Evolutionary conservation across 2,888 invertebrate species (phyloP), one percentile per base, ranked within the genome.

Genomic region (Byasa hedistus): DNA sequence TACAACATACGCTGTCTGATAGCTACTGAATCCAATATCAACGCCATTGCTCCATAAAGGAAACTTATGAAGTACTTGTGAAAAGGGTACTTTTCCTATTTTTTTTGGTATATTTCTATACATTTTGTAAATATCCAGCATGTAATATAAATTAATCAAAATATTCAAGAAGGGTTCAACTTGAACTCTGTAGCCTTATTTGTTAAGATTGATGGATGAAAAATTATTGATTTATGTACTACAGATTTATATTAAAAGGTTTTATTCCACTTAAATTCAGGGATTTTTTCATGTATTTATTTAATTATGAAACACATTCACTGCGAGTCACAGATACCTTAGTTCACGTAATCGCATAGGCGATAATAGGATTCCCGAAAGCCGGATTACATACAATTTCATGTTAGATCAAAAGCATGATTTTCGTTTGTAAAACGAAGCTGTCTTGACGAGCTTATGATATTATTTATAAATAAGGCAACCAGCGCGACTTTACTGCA

Each of bases 301-400:
- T 44, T 17, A 1, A 19, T 44, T 44, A 44, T 44, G 19, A 27
- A 51, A 27, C 19, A 60, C 12, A 60, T 27, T 27, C 22, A 24
- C n/a, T 57, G 56, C 22, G 57, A 21, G 21, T 32, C 21, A 32
- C 32, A 21, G 27, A 27, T n/a, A 54, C 52, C 7, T 7, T 15
- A 44, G 17, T 44, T 61, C 24, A 39, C 44, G 22, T 44, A 59
- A 66, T 55, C 23, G 21, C 23, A 32, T 19, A 17, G 36, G 23
- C 48, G 24, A 44, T 59, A 63, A 66, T 55, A 63, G 62, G 66
- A 62, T 66, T 66, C 17, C 15, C 23, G 27, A 51, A 58, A 63
- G 58, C 59, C 36, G 62, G 62, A 62, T 66, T 66, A 66, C 27
- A 24, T 56, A 54, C 58, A 66, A 62, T 66, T 54, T 55, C 54